Evolutionary conservation across 2,797 vertebrate genomes (phyloP).

Genomic region (Muraenolepis orangiensis): DNA sequence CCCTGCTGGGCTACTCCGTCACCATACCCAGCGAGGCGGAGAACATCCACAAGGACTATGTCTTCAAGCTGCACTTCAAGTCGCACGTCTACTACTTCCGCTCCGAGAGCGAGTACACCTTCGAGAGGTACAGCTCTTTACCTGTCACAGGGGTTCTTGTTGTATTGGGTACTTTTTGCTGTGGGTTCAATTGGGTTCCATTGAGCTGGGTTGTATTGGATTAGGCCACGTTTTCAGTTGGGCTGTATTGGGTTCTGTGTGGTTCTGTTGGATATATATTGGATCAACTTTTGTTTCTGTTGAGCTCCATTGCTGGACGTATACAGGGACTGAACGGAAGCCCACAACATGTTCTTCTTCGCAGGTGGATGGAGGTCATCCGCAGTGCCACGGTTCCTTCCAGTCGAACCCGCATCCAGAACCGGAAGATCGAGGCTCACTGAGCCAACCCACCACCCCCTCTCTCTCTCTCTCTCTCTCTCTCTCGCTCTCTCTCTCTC

Average conservation of each 20-base stretch:
- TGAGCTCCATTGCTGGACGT: not conserved
- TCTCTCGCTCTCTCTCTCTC: not conserved
- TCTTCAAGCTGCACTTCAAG: conserved; percentile 98
- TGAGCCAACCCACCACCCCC: conserved; percentile 60
- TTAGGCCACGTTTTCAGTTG: too few species aligned
- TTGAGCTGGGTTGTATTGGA: not conserved
- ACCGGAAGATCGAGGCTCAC: conserved; percentile 82
- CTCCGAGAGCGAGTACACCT: conserved; percentile 95
- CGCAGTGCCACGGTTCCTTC: conserved; percentile 88
- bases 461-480: not conserved
- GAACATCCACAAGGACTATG: conserved; percentile 97
- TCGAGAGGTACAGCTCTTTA: conserved; percentile 83
- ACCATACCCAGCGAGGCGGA: conserved; percentile 90
- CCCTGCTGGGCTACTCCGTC: conserved; percentile 92
- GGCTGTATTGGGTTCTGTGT: not conserved
- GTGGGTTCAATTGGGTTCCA: not conserved
- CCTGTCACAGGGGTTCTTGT: not conserved
- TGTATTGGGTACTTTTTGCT: not conserved
- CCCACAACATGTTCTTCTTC: not conserved
- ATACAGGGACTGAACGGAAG: not conserved
- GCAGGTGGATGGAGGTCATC: conserved; percentile 98
- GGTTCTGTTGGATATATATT: not conserved
- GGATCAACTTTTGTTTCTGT: too few species aligned
- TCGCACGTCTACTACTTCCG: conserved; percentile 98
- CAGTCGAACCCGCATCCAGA: conserved; percentile 75